These are phyloP conservation scores for Octopus sinensis DNA, from an alignment of 1,140 invertebrate genomes.

Conservation along the genomic window DNA sequence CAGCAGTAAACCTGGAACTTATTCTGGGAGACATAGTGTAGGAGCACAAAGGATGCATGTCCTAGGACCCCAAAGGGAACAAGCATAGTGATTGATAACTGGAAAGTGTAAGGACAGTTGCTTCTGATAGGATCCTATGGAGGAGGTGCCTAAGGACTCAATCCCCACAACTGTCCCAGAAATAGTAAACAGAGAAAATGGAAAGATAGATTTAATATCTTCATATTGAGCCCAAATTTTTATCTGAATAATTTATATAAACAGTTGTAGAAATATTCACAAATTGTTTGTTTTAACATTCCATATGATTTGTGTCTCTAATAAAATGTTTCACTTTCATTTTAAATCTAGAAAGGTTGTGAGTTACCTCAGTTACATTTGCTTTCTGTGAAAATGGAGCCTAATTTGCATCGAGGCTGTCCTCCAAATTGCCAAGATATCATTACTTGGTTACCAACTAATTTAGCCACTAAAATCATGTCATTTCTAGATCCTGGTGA, in stretches of 20 bases:
- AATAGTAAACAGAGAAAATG: no score
- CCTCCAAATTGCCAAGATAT: slow-evolving; percentile 60
- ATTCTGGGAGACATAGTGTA: no score
- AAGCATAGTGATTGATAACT: no score
- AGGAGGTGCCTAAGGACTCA: no score
- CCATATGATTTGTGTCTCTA: not conserved
- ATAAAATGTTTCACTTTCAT: not conserved
- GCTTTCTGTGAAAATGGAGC: slow-evolving; percentile 56
- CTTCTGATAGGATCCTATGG: no score
- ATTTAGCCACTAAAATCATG: slow-evolving; percentile 57
- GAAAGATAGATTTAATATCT: no score
- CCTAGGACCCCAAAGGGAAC: no score
- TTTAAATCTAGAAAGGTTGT: slow-evolving; percentile 51
- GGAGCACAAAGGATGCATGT: no score
- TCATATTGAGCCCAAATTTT: no score
- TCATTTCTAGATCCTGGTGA: slow-evolving; percentile 62
- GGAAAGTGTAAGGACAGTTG: no score
- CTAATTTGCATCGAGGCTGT: slow-evolving; percentile 57
- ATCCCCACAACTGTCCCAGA: no score
- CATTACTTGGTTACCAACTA: slow-evolving; percentile 58
- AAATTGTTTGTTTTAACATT: not conserved
- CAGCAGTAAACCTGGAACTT: no score
- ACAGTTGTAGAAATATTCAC: not conserved
- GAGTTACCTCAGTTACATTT: slow-evolving; percentile 58
- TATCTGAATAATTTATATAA: not conserved